These are phyloP conservation scores for Emydura subglobosa DNA, from an alignment of 2,113 vertebrate species.

Conservation along the genomic window DNA sequence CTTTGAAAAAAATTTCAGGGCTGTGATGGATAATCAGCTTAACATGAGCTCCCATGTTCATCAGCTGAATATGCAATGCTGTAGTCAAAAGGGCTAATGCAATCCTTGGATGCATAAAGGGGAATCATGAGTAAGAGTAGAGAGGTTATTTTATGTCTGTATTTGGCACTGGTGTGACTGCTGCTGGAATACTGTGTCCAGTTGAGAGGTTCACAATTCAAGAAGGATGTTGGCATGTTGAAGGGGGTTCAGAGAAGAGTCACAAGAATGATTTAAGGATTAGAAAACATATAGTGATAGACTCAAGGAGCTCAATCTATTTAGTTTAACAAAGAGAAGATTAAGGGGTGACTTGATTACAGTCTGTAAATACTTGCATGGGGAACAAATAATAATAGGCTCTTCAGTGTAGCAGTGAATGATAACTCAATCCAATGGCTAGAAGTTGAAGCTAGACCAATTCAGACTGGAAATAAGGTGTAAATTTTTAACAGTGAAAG, in stretches of 20 bases:
- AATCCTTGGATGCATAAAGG: neutral
- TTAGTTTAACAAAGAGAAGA: neutral
- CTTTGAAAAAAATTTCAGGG: no score
- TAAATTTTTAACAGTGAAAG: neutral
- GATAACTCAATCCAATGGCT: neutral
- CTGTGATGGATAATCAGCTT: no score
- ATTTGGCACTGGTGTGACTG: neutral
- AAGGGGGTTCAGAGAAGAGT: neutral
- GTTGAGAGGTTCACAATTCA: neutral
- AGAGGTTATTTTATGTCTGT: neutral
- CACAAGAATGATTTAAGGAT: neutral
- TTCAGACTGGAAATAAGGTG: neutral
- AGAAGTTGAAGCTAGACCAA: neutral
- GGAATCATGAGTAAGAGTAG: neutral
- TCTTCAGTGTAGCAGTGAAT: neutral
- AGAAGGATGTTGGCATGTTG: neutral
- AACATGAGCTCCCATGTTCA: no score
- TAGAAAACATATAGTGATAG: neutral
- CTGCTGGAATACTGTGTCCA: neutral
- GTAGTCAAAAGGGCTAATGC: neutral
- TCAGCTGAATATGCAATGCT: no score
- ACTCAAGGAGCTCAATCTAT: neutral
- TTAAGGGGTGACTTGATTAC: neutral
- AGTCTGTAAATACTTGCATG: neutral
- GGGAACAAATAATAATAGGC: neutral